Evolutionary conservation across 2,888 invertebrate genomes (phyloP), one percentile per base, ranked within the genome.

Genomic region (Ormia ochracea): DNA sequence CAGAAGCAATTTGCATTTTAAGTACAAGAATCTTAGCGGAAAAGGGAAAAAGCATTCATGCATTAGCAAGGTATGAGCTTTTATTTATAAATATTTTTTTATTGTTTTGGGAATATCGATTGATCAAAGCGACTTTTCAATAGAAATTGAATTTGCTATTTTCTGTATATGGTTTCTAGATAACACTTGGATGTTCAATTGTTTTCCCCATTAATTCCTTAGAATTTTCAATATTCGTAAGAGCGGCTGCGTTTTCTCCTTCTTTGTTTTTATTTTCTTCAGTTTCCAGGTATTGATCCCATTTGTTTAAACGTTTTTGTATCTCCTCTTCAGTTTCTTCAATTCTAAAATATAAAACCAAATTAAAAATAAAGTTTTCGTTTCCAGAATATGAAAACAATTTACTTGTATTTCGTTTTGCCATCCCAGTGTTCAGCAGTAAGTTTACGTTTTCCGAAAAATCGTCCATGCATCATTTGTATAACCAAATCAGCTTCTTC

Each of bases 391-490:
- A 17, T 31, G 1, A 14, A 41, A 6, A 17, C 12, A 58, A 86
- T 90, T 88, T 82, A 92, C 92, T 93, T 94, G 90, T 94, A 98
- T 89, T 97, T 98, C 0, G 97, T 96, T 88, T 95, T 95, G 17
- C 99, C 99, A 91, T 99, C 98, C 96, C 97, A 99, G 82, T 95
- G 93, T 87, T 95, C 94, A 3, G 98, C 98, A 3, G 92, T 93
- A 28, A 99, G 92, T 89, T 94, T 93, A 41, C 96, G 91, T 87
- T 97, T 94, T 7, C 95, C 96, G 90, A 98, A 98, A 93, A 95
- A 96, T 41, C 98, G 92, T 1, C 96, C 96, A 89, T 98, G 95
- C 86, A 99, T 92, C 83, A 96, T 92, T 83, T 93, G 92, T 10
- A 99, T 93, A 58, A 97, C 98, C 73, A 94, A 92, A 90, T 99